Base-by-base conservation (phyloP, 2,888 invertebrate species). In the Isoperla grammatica region DNA sequence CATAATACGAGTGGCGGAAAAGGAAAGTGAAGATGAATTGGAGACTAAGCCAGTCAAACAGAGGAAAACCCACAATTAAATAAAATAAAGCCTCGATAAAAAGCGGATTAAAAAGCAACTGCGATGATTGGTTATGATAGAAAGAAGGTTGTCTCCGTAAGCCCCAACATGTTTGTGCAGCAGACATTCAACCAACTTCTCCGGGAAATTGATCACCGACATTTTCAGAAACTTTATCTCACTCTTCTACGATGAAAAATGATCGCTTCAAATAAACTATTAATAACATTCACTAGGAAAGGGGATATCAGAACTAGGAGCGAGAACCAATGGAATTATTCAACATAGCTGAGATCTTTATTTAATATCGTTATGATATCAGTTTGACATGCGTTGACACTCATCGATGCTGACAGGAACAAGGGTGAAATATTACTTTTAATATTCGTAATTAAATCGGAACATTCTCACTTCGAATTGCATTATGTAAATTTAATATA, bases 121-220 rank as follows among this genome's bases (percentile, higher is more conserved):
- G 4, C 9, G 19, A 37, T 49, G 57, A 57, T 57, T 57, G 57
- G 57, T 55, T 45, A 55, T 59, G 59, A 59, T 46, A 45, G 54
- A 54, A 46, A 43, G 46, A 55, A 59, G 35, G 46, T 53, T 39
- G 55, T 59, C 48, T 48, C 23, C 3, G 22, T 22, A 22, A 48
- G 19, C 20, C 11, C n/a, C 11, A n/a, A 20, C 5, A 48, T 23
- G 48, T 23, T 20, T 23, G 48, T 17, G 23, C 11, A 20, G 6
- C 3, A 48, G 22, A 48, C 4, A 11, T 6, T 22, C 22, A n/a
- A n/a, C 29, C 5, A 23, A 48, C 22, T 48, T 48, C 13, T 6
- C 12, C 9, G 23, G 22, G 11, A 48, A 20, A 48, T 48, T 48
- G 19, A 23, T 48, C 48, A 22, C n/a, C 23, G 29, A 29, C 29